Evolutionary conservation across 2,113 vertebrate species (phyloP).

Genomic region (Calidris pygmaea): DNA sequence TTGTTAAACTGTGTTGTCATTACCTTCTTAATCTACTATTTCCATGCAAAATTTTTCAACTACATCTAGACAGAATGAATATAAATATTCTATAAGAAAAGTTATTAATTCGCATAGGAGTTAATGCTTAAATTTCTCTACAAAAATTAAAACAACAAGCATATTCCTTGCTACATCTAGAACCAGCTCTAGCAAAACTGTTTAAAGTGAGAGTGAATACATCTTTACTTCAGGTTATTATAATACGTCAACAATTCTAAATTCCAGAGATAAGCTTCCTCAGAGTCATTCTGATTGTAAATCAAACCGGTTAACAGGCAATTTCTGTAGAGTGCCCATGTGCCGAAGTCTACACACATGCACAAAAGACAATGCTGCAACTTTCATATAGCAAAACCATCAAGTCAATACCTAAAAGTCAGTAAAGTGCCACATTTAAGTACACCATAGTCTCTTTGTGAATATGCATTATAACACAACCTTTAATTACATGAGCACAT

Average conservation of each 20-base stretch:
- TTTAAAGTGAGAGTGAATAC: neutral
- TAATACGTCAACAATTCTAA: neutral
- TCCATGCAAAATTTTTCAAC: neutral
- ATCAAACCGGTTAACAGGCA: neutral
- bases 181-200: neutral
- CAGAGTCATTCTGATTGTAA: neutral
- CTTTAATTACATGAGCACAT: slow-evolving; percentile 39
- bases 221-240: neutral
- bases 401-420: neutral
- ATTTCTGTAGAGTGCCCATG: neutral
- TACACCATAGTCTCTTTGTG: neutral
- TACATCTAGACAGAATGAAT: neutral
- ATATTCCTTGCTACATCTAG: neutral
- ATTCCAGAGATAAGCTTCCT: neutral
- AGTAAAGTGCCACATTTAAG: neutral
- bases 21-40: neutral
- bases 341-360: neutral
- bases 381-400: neutral
- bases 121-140: neutral
- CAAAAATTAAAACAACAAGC: neutral
- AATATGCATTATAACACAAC: neutral
- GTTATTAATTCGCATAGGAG: neutral
- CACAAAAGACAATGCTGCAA: neutral
- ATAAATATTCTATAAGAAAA: neutral
- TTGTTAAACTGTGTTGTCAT: neutral